Base-by-base conservation (phyloP, 1,140 invertebrate species). In the Leucophenga varia region DNA sequence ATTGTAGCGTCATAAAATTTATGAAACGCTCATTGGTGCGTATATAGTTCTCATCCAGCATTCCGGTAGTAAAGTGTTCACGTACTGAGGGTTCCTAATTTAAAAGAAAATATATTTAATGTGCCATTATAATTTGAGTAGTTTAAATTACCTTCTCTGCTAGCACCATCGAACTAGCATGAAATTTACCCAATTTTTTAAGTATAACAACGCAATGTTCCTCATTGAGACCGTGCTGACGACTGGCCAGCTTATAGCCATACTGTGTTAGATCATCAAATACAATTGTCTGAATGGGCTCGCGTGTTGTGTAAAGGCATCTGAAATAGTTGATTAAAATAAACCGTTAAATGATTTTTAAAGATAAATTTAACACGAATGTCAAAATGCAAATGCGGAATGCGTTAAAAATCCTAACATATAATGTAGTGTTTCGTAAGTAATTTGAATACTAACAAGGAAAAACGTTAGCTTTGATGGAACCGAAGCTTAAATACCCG, bases 251-350 rank as follows among this genome's bases (percentile, higher is more conserved):
- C 46, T 69, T 70, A 22, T 69, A 74, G 19, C 71, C 71, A 35
- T 69, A 67, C 42, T 69, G 64, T 21, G 64, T 72, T 36, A 74
- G 61, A 43, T 74, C 71, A 43, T 74, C 71, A n/a, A 74, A 74
- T 14, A 74, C 72, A 13, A 74, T 74, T 5, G 72, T 74, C 32
- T 71, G 70, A 16, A 73, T 64, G 10, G 70, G 71, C 39, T 65
- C 56, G 14, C 63, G 49, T 9, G 65, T 68, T 1, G 67, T 71
- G 17, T 72, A 72, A 2, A 69, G 54, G 40, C 69, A 72, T 44
- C 50, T 52, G 21, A 37, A 43, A 28, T n/a, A n/a, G n/a, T n/a
- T n/a, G n/a, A n/a, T n/a, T n/a, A n/a, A n/a, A n/a, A n/a, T n/a
- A n/a, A n/a, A n/a, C n/a, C n/a, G n/a, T n/a, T n/a, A n/a, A n/a